Evolutionary conservation across 2,888 invertebrate genomes (phyloP), one percentile per base, ranked within the genome.

Genomic region (Neoaliturus tenellus): DNA sequence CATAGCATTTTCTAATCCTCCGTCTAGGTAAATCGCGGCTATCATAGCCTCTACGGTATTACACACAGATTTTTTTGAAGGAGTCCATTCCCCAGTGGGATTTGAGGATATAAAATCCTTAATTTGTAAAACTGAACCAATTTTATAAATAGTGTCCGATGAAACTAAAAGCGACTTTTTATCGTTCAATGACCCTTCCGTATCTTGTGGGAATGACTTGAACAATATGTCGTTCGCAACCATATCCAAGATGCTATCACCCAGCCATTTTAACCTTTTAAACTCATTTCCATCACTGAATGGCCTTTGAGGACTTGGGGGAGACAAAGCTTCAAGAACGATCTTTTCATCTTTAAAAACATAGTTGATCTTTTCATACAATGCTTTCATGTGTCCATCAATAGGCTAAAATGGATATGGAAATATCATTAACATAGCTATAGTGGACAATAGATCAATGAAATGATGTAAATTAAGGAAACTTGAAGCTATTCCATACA

Each of bases 11-110:
- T 55, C 55, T 20, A 51, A 17, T 2, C 58, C 58, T 3, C 80
- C 31, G n/a, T 80, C 80, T 5, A 80, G 3, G 31, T 80, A 67
- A 25, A 82, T 71, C 10, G 82, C 82, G 3, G 73, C 82, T 25
- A 82, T 73, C 14, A 82, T 31, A 48, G 82, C 82, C 31, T 82
- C 82, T 41, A 82, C 28, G 23, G 82, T 39, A 12, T 82, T 17
- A 58, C 58, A 48, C 23, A 73, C 44, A 17, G 12, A 48, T 44
- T 31, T 73, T 5, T 73, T 48, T 44, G 33, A 33, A 25, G 20
- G 39, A 25, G 25, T 25, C 31, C 10, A 12, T 14, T 23, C 1
- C 3, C 23, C 44, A 8, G 73, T 17, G 5, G 1, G 25, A 48
- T 73, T 23, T 44, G 6, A n/a, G 35, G 10, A 35, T 6, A 82